Percentiles rank a stretch among this genome's conserved stretches.
Conservation (phyloP, 2,797 vertebrate genomes). For the Carcharodon carcharias region DNA sequence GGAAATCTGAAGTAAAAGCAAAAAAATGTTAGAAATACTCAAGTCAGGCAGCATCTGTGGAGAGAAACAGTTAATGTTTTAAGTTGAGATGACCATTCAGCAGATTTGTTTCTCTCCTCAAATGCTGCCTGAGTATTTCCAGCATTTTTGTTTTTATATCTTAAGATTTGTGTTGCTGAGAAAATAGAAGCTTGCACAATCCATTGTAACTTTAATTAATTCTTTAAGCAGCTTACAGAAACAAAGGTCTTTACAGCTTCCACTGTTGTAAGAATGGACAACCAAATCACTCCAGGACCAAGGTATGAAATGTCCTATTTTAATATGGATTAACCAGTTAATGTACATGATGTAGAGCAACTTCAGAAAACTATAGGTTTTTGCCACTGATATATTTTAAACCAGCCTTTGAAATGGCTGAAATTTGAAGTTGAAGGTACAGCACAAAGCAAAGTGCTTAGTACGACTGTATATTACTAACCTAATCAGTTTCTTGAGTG, state of each 20-base stretch:
- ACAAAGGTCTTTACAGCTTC: conserved; percentile 82
- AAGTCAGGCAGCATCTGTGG: not conserved
- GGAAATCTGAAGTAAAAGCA: not conserved
- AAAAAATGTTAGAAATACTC: not conserved
- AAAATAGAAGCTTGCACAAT: not conserved
- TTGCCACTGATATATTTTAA: not conserved
- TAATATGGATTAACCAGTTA: not conserved
- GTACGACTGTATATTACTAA: too few species aligned
- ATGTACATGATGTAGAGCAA: not conserved
- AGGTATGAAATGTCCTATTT: conserved; percentile 58
- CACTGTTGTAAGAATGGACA: conserved; percentile 73
- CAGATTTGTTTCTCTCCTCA: too few species aligned
- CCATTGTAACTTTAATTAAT: not conserved
- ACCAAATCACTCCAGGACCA: conserved; percentile 72
- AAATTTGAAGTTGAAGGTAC: not conserved
- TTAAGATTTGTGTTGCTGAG: not conserved
- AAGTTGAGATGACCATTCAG: not conserved
- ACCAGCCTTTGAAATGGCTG: not conserved
- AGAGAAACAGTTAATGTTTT: not conserved
- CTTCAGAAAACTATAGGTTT: not conserved
- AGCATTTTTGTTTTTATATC: not conserved
- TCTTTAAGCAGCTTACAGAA: conserved; percentile 58
- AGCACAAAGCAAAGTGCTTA: not conserved
- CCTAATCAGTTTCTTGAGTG: not conserved
- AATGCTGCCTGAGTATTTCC: not conserved